phyloP scores from a whole-genome alignment of 2,797 vertebrate genomes.

The Alouatta caraya region DNA sequence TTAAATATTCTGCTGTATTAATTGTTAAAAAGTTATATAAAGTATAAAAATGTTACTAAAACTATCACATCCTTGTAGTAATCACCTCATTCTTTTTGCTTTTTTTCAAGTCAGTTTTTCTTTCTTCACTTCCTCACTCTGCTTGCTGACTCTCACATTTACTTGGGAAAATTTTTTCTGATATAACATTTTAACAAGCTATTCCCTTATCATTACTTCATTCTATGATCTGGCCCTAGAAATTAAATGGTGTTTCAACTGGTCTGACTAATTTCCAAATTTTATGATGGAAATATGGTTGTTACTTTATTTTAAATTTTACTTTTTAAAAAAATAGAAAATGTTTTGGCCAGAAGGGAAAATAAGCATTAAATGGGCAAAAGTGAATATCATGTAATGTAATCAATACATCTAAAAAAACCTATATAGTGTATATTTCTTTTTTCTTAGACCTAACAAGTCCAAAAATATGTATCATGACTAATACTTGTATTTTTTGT shows the following conservation, averaged over 20 bases:
- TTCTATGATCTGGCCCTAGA: neutral
- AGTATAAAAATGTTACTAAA: slow-evolving; percentile 37
- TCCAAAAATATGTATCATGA: neutral
- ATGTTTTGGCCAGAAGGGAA: neutral
- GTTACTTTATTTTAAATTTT: neutral
- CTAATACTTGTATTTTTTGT: neutral
- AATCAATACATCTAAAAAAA: neutral
- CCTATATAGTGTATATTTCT: neutral
- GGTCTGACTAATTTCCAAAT: neutral
- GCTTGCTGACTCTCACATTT: neutral
- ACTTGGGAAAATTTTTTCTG: neutral
- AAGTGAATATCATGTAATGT: neutral
- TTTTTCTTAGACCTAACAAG: neutral
- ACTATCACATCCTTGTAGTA: neutral
- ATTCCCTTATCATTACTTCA: neutral
- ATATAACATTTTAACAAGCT: slow-evolving; percentile 6
- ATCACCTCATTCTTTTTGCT: neutral
- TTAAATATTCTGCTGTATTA: slow-evolving; percentile 65
- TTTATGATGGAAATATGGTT: neutral
- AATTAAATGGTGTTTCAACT: neutral
- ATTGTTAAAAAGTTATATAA: slow-evolving; percentile 50
- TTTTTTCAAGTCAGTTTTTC: neutral
- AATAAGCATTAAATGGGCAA: neutral
- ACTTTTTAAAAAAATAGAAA: neutral
- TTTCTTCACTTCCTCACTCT: neutral